Evolutionary conservation across 2,797 vertebrate genomes (phyloP).

Genomic region (Paramormyrops hopkinsi): DNA sequence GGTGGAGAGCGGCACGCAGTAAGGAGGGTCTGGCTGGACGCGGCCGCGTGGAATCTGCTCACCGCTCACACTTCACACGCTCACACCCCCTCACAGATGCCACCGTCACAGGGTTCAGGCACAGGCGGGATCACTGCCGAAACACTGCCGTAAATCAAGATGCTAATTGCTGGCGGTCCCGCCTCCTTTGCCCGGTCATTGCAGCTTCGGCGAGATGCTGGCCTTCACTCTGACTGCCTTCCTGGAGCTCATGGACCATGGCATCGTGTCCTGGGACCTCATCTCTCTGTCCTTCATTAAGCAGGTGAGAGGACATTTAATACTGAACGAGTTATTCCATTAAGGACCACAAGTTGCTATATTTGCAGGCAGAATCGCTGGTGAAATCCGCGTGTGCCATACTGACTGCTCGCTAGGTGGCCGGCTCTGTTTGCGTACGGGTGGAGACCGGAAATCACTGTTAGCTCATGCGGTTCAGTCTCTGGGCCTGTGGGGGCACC

Average conservation of each 20-base stretch:
- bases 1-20: slow-evolving; percentile 90
- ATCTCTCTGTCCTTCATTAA: slow-evolving; percentile 95
- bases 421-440: neutral
- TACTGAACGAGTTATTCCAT: neutral
- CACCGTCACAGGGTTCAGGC: neutral
- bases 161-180: neutral
- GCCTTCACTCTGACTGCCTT: slow-evolving; percentile 98
- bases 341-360: neutral
- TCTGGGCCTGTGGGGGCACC: neutral
- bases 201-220: slow-evolving; percentile 95
- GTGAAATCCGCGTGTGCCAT: neutral
- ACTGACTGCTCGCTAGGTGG: neutral
- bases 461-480: neutral
- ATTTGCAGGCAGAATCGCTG: neutral
- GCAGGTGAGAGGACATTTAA: slow-evolving; percentile 64
- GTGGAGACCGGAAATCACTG: neutral
- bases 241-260: slow-evolving; percentile 97
- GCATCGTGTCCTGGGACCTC: slow-evolving; percentile 96
- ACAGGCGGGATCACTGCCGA: neutral
- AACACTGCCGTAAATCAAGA: neutral
- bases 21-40: slow-evolving; percentile 29
- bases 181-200: neutral
- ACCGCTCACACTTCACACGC: neutral
- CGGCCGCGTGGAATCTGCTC: neutral
- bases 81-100: neutral